Evolutionary conservation across 2,888 invertebrate species (phyloP), one percentile per base, ranked within the genome.

Genomic region (Drosophila infuscata): DNA sequence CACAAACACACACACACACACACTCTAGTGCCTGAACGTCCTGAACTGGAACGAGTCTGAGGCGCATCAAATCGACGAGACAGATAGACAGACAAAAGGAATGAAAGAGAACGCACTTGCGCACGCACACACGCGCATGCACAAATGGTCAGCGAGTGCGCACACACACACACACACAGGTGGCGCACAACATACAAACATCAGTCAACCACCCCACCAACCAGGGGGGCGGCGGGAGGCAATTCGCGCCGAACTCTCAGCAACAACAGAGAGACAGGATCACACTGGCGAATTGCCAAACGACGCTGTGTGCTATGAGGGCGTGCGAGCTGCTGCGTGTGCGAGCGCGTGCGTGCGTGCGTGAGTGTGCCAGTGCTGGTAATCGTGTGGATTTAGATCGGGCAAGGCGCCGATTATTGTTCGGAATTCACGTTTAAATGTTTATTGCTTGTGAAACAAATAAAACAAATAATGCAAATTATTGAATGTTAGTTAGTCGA

Each of bases 371-470:
- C n/a, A 60, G 32, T 46, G 48, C 32, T 66, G 51, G 36, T 41
- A 46, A 62, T 15, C 25, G 49, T 60, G n/a, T 15, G n/a, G 38
- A 29, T 29, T 35, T 41, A 49, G 60, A 56, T 46, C 48, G 46
- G 33, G 41, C 49, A 63, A 43, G 60, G 62, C 48, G 74, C 53
- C 43, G 38, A 71, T 62, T 58, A 56, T 70, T 74, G 57, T 70
- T 82, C 58, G 59, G 56, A 82, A 82, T 74, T 76, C 83, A 82
- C 76, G 85, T 85, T 82, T 76, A 76, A 82, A 82, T 85, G 83
- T 79, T 82, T 82, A 82, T 82, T 82, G 82, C 82, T 85, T 82
- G 86, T 81, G 68, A 70, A 76, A 76, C 35, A 61, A 66, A 66
- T 25, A 35, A 36, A 38, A 25, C 9, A 38, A 59, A 15, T 53